phyloP scores from a whole-genome alignment of 2,888 invertebrate species.

The Harmothoe impar region DNA sequence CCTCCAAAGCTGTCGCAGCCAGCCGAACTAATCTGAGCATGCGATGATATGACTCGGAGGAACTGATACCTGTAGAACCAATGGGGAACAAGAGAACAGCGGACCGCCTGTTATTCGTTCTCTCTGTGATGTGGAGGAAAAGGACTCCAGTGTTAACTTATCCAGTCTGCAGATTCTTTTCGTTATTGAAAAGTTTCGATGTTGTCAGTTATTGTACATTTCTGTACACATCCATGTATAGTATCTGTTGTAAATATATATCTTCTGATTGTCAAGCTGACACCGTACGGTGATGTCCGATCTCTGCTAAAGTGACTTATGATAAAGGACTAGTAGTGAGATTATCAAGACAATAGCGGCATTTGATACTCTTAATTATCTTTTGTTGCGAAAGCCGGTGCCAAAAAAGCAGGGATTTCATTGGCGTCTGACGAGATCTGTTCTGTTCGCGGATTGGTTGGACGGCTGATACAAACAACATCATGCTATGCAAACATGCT shows the following conservation, averaged over 20 bases:
- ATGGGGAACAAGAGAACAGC: not conserved
- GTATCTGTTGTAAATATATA: not conserved
- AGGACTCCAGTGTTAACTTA: not conserved
- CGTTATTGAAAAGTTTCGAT: not conserved
- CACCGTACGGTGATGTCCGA: not conserved
- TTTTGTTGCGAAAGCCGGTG: not conserved
- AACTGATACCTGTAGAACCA: too few species aligned
- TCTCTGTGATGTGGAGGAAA: not conserved
- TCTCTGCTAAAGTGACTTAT: slow-evolving; percentile 21
- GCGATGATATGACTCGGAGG: too few species aligned
- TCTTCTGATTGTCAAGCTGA: slow-evolving; percentile 15
- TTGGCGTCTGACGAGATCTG: not conserved
- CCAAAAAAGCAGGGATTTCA: slow-evolving; percentile 31
- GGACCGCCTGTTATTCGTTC: not conserved
- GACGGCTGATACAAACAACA: not conserved
- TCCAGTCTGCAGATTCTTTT: slow-evolving; percentile 32
- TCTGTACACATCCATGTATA: not conserved
- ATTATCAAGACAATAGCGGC: slow-evolving; percentile 9
- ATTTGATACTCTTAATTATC: not conserved
- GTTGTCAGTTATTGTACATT: slow-evolving; percentile 45
- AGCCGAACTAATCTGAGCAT: too few species aligned
- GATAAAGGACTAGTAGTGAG: not conserved
- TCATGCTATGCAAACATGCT: not conserved
- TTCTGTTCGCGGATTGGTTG: not conserved
- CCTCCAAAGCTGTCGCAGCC: too few species aligned